phyloP scores from a whole-genome alignment of 92 coral and sea anemone genomes.

The Epizoanthus rinbou region DNA sequence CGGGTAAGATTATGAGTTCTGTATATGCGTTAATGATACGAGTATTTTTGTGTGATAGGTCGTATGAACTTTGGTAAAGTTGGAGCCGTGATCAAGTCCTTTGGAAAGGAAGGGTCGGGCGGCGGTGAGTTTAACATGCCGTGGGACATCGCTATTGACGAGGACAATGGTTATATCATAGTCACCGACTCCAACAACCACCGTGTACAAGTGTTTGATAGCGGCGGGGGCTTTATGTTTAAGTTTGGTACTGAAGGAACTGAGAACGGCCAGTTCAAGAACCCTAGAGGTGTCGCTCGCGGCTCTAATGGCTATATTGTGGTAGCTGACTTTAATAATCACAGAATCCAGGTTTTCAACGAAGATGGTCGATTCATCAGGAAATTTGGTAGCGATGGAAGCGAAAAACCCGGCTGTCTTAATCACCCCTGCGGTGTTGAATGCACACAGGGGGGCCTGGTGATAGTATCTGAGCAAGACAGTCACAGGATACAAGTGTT shows the following conservation, averaged over 20 bases:
- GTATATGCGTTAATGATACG: neutral
- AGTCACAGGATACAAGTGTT: slow-evolving; percentile 90
- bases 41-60: slow-evolving; percentile 21
- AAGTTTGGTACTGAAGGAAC: slow-evolving; percentile 88
- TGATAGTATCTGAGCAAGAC: slow-evolving; percentile 91
- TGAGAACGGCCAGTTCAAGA: slow-evolving; percentile 86
- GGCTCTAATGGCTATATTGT: slow-evolving; percentile 84
- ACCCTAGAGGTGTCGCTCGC: slow-evolving; percentile 86
- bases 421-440: slow-evolving; percentile 95
- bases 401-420: slow-evolving; percentile 71
- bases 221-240: slow-evolving; percentile 84
- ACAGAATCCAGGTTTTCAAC: slow-evolving; percentile 88
- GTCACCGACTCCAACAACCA: slow-evolving; percentile 93
- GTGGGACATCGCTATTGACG: slow-evolving; percentile 91
- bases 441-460: slow-evolving; percentile 82
- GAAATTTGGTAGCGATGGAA: slow-evolving; percentile 76
- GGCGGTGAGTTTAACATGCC: slow-evolving; percentile 96
- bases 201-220: slow-evolving; percentile 93
- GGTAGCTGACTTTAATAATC: slow-evolving; percentile 93
- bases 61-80: slow-evolving; percentile 88
- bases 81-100: slow-evolving; percentile 73
- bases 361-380: slow-evolving; percentile 93
- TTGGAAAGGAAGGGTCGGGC: slow-evolving; percentile 90
- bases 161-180: slow-evolving; percentile 80
- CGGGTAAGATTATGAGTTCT: neutral